These are phyloP conservation scores for Aphidius gifuensis DNA, from an alignment of 1,140 invertebrate genomes.

Conservation along the genomic window DNA sequence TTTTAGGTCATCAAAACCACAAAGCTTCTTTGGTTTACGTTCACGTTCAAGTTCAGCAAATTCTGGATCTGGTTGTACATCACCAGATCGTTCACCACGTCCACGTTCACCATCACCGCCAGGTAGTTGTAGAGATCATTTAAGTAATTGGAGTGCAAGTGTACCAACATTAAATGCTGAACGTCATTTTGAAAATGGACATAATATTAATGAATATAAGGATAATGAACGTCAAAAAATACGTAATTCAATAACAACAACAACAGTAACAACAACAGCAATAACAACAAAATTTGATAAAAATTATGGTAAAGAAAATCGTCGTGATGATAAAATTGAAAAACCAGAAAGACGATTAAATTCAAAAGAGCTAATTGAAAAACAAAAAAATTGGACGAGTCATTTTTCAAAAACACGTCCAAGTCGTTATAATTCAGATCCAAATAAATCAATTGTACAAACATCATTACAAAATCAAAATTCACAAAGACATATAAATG, in stretches of 20 bases:
- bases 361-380: conserved; percentile 81
- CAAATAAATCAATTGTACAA: conserved; percentile 55
- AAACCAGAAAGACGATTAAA: conserved; percentile 80
- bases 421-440: conserved; percentile 63
- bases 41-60: conserved; percentile 63
- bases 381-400: conserved; percentile 86
- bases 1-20: conserved; percentile 39
- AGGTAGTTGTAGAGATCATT: conserved; percentile 41
- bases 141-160: conserved; percentile 51
- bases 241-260: conserved; percentile 19
- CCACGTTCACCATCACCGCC: conserved; percentile 52
- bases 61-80: conserved; percentile 59
- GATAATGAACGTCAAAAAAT: conserved; percentile 34
- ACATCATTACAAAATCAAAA: conserved; percentile 43
- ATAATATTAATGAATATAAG: conserved; percentile 32
- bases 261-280: neutral
- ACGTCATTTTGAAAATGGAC: conserved; percentile 49
- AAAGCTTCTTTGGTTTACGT: conserved; percentile 49
- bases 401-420: conserved; percentile 77
- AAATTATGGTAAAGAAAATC: conserved; percentile 52
- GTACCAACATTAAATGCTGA: conserved; percentile 50
- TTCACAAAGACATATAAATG: conserved; percentile 31
- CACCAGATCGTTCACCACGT: conserved; percentile 51
- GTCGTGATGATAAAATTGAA: conserved; percentile 63
- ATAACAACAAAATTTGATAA: conserved; percentile 36